Evolutionary conservation across 2,797 vertebrate genomes (phyloP).

Genomic region (Anabacerthia variegaticeps): DNA sequence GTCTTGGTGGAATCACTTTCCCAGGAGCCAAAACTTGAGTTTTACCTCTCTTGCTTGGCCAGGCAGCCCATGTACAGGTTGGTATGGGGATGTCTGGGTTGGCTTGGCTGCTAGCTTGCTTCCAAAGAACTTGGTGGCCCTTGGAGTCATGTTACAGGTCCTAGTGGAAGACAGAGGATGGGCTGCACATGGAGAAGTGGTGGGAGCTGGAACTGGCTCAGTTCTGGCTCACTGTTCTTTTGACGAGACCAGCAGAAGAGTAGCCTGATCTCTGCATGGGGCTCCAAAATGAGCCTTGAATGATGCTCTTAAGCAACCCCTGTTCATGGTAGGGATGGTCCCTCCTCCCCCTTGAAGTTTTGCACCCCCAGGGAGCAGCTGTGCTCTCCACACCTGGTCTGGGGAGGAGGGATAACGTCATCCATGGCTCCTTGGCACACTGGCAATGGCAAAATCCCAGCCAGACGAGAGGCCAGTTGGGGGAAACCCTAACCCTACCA

Average conservation of each 20-base stretch:
- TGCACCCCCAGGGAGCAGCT: not conserved
- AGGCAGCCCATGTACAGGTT: not conserved
- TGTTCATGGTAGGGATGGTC: rapidly evolving
- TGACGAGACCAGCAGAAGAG: not conserved
- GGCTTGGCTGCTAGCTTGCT: not conserved
- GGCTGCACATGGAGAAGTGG: not conserved
- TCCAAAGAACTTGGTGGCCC: not conserved
- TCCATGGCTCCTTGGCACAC: not conserved
- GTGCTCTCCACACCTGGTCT: conserved; percentile 1
- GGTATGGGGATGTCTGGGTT: not conserved
- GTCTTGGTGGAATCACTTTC: not conserved
- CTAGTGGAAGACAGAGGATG: not conserved
- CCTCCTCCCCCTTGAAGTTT: not conserved
- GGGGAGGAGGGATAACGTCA: conserved; percentile 18
- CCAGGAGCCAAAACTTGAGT: not conserved
- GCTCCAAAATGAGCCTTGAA: not conserved
- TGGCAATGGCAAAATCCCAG: not conserved
- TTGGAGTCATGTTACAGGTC: too few species aligned
- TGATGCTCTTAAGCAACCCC: not conserved
- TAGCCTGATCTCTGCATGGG: not conserved
- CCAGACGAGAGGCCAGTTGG: conserved; percentile 36
- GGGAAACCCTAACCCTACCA: not conserved
- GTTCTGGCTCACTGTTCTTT: not conserved
- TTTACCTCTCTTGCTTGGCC: not conserved
- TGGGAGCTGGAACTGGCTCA: not conserved